phyloP scores from a whole-genome alignment of 2,888 invertebrate species.

The Lycia hirtaria region DNA sequence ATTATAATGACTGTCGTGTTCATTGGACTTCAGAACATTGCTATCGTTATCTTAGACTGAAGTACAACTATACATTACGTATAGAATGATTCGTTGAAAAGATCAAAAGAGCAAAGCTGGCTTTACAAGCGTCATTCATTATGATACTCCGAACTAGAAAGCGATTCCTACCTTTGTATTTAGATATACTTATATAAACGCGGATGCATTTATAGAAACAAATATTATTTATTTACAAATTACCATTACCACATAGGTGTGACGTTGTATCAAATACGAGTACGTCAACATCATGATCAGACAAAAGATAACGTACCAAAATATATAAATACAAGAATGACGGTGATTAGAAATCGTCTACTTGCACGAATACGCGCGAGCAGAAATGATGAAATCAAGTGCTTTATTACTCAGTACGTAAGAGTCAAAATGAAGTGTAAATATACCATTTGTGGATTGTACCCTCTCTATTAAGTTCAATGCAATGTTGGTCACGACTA shows the following conservation, averaged over 20 bases:
- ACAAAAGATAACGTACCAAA: conserved; percentile 41
- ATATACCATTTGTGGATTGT: conserved; percentile 13
- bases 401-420: conserved; percentile 3
- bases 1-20: background rate
- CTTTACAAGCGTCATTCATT: background rate
- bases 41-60: background rate
- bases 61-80: background rate
- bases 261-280: conserved; percentile 41
- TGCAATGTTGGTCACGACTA: conserved; percentile 54
- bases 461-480: conserved; percentile 37
- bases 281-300: conserved; percentile 35
- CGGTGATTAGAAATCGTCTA: conserved; percentile 39
- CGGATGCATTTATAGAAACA: background rate
- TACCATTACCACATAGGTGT: conserved; percentile 32
- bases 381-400: background rate
- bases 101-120: background rate
- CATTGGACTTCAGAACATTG: background rate
- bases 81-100: no score
- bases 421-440: conserved; percentile 4
- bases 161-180: background rate
- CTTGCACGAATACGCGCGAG: background rate
- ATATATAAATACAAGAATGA: conserved; percentile 28
- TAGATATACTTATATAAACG: background rate
- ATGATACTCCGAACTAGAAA: no score
- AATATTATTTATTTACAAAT: conserved; percentile 20